phyloP scores from a whole-genome alignment of 2,797 vertebrate genomes.

The Mormyrops boulengeri region DNA sequence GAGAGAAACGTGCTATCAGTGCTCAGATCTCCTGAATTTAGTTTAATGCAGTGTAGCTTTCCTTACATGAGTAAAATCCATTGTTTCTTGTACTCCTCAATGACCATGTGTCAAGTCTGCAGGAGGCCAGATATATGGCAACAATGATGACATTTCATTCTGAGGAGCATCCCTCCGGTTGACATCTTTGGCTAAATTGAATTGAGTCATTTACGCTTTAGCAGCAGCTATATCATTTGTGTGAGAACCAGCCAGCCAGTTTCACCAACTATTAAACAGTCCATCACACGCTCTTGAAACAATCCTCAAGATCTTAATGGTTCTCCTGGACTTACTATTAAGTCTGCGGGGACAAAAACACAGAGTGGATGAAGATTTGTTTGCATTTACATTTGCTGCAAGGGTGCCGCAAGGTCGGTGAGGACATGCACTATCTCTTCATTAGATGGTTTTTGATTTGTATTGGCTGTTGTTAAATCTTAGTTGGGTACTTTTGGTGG shows the following conservation, averaged over 20 bases:
- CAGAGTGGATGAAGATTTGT: too few species aligned
- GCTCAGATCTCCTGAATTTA: not conserved
- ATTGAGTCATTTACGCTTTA: not conserved
- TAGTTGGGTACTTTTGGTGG: slow-evolving; percentile 44
- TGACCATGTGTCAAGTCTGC: not conserved
- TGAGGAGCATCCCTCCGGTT: not conserved
- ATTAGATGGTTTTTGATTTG: slow-evolving; percentile 67
- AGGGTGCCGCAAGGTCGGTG: not conserved
- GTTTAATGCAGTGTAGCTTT: too few species aligned
- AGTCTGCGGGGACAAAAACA: not conserved
- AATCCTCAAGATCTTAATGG: not conserved
- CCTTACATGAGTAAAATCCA: not conserved
- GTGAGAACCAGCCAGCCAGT: not conserved
- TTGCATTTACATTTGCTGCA: too few species aligned
- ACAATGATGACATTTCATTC: not conserved
- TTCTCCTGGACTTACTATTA: not conserved
- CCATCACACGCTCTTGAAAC: not conserved
- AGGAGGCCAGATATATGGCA: not conserved
- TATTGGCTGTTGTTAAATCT: slow-evolving; percentile 62
- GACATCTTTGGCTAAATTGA: not conserved
- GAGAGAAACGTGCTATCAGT: not conserved
- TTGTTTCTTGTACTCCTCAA: not conserved
- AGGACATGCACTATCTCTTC: slow-evolving; percentile 50
- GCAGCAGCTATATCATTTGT: not conserved
- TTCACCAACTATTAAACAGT: not conserved